phyloP scores from a whole-genome alignment of 92 coral and sea anemone species.

The Phenganax stokvisi region DNA sequence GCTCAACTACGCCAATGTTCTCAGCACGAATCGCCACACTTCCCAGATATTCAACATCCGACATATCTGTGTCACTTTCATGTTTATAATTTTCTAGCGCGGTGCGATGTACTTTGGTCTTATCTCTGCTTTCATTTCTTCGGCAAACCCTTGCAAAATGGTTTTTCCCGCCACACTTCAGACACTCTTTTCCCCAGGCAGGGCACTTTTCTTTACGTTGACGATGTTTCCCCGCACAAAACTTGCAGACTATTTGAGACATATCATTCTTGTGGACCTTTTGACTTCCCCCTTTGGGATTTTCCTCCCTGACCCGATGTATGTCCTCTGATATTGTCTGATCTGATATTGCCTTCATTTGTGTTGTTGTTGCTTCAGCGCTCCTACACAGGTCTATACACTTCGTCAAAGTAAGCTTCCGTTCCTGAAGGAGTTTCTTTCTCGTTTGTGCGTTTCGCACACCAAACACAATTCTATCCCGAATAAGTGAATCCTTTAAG shows the following conservation, averaged over 20 bases:
- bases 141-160: constrained; percentile 48
- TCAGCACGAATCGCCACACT: constrained; percentile 40
- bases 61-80: too few relatives aligned
- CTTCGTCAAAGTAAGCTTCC: constrained; percentile 45
- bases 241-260: constrained; percentile 39
- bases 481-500: constrained; percentile 25
- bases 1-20: constrained; percentile 40
- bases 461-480: constrained; percentile 42
- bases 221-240: constrained; percentile 45
- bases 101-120: constrained; percentile 7
- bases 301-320: constrained; percentile 43
- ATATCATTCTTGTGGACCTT: constrained; percentile 22
- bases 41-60: too few relatives aligned
- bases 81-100: not conserved
- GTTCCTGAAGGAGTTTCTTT: constrained; percentile 46
- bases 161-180: constrained; percentile 48
- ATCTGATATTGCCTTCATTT: constrained; percentile 48
- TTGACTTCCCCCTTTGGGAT: too few relatives aligned
- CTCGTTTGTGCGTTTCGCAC: constrained; percentile 2
- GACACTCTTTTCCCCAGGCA: constrained; percentile 46
- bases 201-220: constrained; percentile 38
- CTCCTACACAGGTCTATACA: constrained; percentile 52
- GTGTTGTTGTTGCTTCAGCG: constrained; percentile 46
- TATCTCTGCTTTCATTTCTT: constrained; percentile 32
- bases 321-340: constrained; percentile 40